These are phyloP conservation scores for Archocentrus centrarchus DNA, from an alignment of 2,113 vertebrate genomes.

Conservation along the genomic window DNA sequence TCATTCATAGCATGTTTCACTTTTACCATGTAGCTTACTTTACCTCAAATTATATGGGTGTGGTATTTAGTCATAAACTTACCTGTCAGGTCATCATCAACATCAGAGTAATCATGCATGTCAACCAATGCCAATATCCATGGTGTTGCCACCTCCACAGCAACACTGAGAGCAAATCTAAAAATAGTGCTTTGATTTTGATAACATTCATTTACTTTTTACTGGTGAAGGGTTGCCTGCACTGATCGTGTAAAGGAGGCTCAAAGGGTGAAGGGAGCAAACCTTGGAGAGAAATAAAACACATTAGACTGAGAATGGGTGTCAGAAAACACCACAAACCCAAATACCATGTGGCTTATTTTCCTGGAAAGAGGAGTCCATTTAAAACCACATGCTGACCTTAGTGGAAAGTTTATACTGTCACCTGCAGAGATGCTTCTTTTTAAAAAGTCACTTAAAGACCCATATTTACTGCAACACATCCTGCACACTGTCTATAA, in stretches of 20 bases:
- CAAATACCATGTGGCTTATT: background rate
- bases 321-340: background rate
- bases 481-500: background rate
- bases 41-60: background rate
- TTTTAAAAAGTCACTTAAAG: background rate
- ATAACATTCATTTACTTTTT: slow-evolving; percentile 56
- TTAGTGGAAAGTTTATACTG: background rate
- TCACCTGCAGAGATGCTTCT: background rate
- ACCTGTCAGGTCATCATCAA: background rate
- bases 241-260: slow-evolving; percentile 29
- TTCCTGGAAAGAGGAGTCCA: slow-evolving; percentile 3
- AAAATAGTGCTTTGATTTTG: slow-evolving; percentile 56
- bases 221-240: slow-evolving; percentile 47
- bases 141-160: background rate
- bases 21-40: background rate
- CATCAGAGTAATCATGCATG: background rate
- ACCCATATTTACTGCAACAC: background rate
- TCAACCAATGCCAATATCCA: background rate
- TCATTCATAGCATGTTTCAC: background rate
- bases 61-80: background rate
- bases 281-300: slow-evolving; percentile 56
- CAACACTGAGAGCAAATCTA: background rate
- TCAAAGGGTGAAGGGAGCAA: slow-evolving; percentile 26
- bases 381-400: slow-evolving; percentile 4
- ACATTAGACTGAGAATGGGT: slow-evolving; percentile 57